Base-by-base conservation (phyloP, 2,113 vertebrate species). In the Irena cyanogastra region DNA sequence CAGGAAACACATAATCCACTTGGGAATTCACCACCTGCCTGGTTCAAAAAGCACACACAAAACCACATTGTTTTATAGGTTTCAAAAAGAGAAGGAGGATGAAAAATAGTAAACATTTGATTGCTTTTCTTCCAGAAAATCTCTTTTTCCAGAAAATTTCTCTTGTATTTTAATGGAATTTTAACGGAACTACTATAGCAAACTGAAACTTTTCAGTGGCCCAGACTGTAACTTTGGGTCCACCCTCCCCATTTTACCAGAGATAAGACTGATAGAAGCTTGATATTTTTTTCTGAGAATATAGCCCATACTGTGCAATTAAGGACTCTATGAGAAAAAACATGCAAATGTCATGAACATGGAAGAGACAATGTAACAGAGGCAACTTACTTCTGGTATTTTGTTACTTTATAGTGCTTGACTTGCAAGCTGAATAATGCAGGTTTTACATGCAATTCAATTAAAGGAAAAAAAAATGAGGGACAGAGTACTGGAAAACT, bases 401-500 rank as follows among this genome's bases (percentile, higher is more conserved):
- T 80, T 85, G 9, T 66, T 80, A 57, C 63, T 87, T 68, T 42
- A 27, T 33, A 53, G 41, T 27, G 23, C 74, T 85, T 76, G 57
- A 54, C 45, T 91, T 91, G 66, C 53, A 83, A 83, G 28, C 16
- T 76, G 74, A 82, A 85, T 65, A 72, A 89, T 61, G 66, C 31
- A 42, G 28, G 31, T 83, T 87, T 87, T 50, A 72, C 64, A 85
- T 42, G 50, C 45, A 94, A 83, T 54, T 87, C 82, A 59, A n/a
- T 63, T 72, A 69, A 91, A 80, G 52, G 41, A 7, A 56, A 63
- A 61, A 63, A 35, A 91, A 76, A 66, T 5, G 30, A 77, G 39
- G 39, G 53, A 92, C n/a, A 42, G 50, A 54, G 89, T 23, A 63
- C 96, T 94, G 95, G 93, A 94, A 94, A 95, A 70, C 86, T 83